Conservation (phyloP, 2,797 vertebrate species). For the Glossophaga mutica region DNA sequence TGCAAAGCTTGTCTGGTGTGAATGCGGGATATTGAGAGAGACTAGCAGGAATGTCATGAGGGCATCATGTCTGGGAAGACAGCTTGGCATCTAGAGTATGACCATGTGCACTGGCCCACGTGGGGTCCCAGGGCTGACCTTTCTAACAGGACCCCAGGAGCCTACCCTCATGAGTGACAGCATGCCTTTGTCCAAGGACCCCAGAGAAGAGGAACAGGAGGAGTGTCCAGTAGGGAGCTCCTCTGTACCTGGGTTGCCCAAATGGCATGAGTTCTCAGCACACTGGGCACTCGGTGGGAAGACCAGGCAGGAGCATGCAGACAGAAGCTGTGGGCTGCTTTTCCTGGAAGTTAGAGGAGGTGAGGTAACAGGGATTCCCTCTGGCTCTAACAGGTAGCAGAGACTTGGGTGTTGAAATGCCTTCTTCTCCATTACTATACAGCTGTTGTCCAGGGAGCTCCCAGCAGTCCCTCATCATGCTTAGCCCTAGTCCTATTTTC, state of each 20-base stretch:
- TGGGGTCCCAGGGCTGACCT: neutral
- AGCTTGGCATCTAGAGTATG: neutral
- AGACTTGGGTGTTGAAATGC: slow-evolving; percentile 17
- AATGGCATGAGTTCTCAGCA: neutral
- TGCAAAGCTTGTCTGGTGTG: slow-evolving; percentile 61
- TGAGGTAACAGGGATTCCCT: neutral
- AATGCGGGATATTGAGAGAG: slow-evolving; percentile 59
- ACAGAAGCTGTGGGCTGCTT: neutral
- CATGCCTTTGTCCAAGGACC: neutral
- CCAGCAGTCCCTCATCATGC: neutral
- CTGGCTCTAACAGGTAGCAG: neutral
- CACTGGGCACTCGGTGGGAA: neutral
- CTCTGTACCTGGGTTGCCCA: neutral
- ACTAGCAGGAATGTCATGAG: neutral
- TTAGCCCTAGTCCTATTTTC: neutral
- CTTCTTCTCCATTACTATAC: slow-evolving; percentile 2
- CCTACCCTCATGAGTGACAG: neutral
- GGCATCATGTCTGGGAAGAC: neutral
- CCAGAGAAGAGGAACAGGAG: neutral
- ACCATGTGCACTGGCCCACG: neutral
- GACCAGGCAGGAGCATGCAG: neutral
- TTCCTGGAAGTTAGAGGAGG: neutral
- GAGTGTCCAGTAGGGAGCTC: neutral
- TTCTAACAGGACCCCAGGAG: accelerated
- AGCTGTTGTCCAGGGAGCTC: slow-evolving; percentile 1